phyloP scores from a whole-genome alignment of 2,797 vertebrate genomes.

The Etheostoma nigrum region DNA sequence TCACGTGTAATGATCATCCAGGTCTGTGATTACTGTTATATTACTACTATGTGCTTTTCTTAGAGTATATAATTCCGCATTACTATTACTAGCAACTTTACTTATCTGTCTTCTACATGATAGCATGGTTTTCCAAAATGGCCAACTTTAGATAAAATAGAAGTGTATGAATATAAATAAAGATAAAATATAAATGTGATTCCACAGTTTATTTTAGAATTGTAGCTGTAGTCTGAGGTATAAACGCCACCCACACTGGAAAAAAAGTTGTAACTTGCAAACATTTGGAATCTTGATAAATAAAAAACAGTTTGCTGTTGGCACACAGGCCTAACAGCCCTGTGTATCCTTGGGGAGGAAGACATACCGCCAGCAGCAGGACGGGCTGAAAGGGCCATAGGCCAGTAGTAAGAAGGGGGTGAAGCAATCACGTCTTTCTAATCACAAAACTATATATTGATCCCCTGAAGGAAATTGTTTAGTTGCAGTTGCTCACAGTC shows the following conservation, averaged over 20 bases:
- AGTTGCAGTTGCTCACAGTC: too few species aligned
- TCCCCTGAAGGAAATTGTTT: too few species aligned
- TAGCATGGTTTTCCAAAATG: background rate
- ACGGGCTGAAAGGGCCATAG: too few species aligned
- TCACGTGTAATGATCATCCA: background rate
- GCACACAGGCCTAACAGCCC: too few species aligned
- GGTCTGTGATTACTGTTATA: background rate
- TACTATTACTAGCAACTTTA: background rate
- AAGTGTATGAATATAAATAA: background rate
- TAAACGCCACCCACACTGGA: constrained; percentile 3
- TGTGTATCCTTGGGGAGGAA: too few species aligned
- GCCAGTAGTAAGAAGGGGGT: too few species aligned
- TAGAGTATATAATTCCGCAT: background rate
- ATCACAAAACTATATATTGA: too few species aligned
- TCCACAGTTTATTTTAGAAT: constrained; percentile 2
- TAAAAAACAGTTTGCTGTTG: background rate
- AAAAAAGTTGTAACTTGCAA: background rate
- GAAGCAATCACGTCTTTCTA: background rate
- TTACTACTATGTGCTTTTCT: background rate
- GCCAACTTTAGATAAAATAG: background rate
- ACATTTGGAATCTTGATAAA: background rate
- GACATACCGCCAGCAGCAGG: too few species aligned
- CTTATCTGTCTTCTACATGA: background rate
- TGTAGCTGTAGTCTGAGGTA: background rate
- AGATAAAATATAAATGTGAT: background rate